Evolutionary conservation across 2,797 vertebrate species (phyloP), one percentile per base, ranked within the genome.

Genomic region (Miopithecus talapoin): DNA sequence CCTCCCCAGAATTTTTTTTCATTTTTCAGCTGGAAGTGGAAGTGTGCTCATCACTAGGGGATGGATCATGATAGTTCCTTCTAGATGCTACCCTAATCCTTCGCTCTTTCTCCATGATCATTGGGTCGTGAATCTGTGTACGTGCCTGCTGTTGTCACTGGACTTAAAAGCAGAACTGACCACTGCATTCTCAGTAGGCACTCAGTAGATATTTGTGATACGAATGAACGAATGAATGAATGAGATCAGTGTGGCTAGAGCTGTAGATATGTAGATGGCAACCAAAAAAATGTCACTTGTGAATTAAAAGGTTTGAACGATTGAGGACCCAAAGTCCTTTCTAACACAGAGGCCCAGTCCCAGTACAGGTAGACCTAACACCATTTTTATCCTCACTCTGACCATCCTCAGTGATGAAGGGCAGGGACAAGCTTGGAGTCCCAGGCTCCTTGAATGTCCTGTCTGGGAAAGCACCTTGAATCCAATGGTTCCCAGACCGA

Each of bases 51-150:
- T 75, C 64, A 26, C 9, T 11, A 88, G 72, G 93, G 13, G 22
- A 33, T 50, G 22, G 22, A 59, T 46, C 28, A 79, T 72, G 26
- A 22, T 36, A 43, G 19, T 10, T 88, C 57, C 57, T 93, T n/a
- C 43, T n/a, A 26, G 4, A 8, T 17, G 22, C 0, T 36, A 12
- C 8, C 16, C 26, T 21, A 28, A 14, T 4, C 22, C 4, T 57
- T 55, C 57, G 12, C 30, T 74, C 26, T 64, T 74, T 59, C 48
- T 74, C 39, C 28, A 5, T 14, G 14, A 22, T 50, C n/a, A 16
- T 39, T 14, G 14, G 36, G 12, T 70, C 33, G 4, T 64, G 41
- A 50, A 10, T 89, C 48, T 81, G 43, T 75, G 22, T 57, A 21
- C 80, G 48, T 39, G 22, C 26, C 64, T 81, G 41, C 50, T 41